Percentiles rank a stretch among this genome's conserved stretches.
Conservation (phyloP, 2,888 invertebrate genomes). For the Corbicula japonica region DNA sequence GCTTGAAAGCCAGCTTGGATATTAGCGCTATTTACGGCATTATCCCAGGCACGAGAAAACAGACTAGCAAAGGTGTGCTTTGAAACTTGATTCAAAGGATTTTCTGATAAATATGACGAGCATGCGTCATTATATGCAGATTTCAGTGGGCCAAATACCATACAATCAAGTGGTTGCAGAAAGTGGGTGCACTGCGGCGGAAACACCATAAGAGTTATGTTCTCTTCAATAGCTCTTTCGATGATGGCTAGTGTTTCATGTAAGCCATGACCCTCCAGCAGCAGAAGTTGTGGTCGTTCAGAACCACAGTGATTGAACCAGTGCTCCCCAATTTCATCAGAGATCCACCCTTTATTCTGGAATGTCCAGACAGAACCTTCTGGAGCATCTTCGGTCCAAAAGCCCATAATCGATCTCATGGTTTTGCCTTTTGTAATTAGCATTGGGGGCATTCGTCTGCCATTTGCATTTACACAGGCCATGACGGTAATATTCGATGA, state of each 20-base stretch:
- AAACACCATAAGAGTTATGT: not conserved
- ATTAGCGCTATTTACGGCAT: constrained; percentile 36
- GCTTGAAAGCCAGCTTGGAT: constrained; percentile 47
- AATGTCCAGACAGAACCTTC: constrained; percentile 54
- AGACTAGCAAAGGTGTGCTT: constrained; percentile 51
- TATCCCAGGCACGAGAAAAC: constrained; percentile 47
- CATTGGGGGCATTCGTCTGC: constrained; percentile 56
- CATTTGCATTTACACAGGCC: constrained; percentile 48
- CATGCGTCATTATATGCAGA: not conserved
- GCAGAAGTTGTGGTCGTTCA: too few species aligned
- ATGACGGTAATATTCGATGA: too few species aligned
- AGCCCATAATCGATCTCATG: constrained; percentile 39
- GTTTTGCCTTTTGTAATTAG: constrained; percentile 67
- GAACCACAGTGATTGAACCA: too few species aligned
- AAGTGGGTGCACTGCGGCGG: not conserved
- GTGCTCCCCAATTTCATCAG: constrained; percentile 59
- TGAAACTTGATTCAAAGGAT: constrained; percentile 34
- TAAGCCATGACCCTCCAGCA: too few species aligned
- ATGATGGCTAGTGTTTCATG: constrained; percentile 63
- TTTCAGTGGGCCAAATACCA: constrained; percentile 1
- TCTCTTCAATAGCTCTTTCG: constrained; percentile 52
- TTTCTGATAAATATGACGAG: not conserved
- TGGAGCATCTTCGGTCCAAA: constrained; percentile 50
- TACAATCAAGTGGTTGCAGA: too few species aligned
- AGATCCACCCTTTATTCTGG: constrained; percentile 71